A percentile compares a stretch with the other conserved stretches of the same genome.
Evolutionary conservation across 2,113 vertebrate species (phyloP).

Genomic region (Anarhynchus alexandrinus): DNA sequence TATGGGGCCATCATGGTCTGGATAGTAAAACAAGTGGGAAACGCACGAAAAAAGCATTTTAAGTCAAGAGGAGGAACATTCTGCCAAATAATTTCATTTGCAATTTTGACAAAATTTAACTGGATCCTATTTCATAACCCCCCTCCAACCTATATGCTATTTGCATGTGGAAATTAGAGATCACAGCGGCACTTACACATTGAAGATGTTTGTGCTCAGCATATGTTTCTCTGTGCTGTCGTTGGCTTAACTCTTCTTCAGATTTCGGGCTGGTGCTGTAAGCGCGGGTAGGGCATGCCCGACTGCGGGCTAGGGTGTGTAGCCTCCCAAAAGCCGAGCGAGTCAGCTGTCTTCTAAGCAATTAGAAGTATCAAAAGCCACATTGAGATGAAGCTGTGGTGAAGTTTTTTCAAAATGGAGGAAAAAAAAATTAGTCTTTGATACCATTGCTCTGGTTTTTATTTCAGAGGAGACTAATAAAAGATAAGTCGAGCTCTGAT

Average conservation of each 20-base stretch:
- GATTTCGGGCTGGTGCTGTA: background rate
- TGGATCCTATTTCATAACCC: background rate
- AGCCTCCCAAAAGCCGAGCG: background rate
- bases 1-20: background rate
- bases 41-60: background rate
- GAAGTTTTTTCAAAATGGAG: background rate
- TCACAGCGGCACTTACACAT: accelerated
- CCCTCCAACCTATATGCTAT: accelerated
- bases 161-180: background rate
- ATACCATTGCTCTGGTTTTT: background rate
- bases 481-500: accelerated
- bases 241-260: accelerated
- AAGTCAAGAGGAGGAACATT: background rate
- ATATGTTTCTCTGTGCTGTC: background rate
- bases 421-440: background rate
- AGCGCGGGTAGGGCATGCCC: accelerated
- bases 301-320: background rate
- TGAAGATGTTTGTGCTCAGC: background rate
- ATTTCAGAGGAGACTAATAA: background rate
- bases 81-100: background rate
- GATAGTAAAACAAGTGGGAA: background rate
- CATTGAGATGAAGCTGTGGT: background rate
- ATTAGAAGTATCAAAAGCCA: background rate
- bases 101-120: background rate
- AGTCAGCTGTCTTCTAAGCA: background rate